Percentiles rank a stretch among this genome's conserved stretches.
phyloP scores from a whole-genome alignment of 2,113 vertebrate species.

The Eublepharis macularius region DNA sequence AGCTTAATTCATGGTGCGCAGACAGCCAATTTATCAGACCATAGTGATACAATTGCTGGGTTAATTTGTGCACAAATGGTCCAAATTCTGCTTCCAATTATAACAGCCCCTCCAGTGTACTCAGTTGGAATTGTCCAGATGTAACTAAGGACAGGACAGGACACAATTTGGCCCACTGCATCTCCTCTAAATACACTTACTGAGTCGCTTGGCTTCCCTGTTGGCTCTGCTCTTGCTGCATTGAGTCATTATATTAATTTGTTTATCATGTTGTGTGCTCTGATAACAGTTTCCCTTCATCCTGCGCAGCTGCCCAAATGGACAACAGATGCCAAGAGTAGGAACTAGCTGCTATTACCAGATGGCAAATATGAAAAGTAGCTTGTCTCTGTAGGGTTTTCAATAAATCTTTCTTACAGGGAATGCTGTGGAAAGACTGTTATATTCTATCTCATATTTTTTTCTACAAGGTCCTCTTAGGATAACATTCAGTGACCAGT shows the following conservation, averaged over 20 bases:
- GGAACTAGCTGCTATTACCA: conserved; percentile 21
- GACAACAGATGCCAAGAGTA: conserved; percentile 24
- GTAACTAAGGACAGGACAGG: not conserved
- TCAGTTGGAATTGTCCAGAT: not conserved
- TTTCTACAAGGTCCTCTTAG: not conserved
- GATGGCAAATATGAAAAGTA: conserved; percentile 27
- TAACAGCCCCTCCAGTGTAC: not conserved
- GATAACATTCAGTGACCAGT: not conserved
- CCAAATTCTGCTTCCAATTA: conserved; percentile 17
- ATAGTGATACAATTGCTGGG: not conserved
- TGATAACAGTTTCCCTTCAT: conserved; percentile 32
- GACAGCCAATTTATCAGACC: not conserved
- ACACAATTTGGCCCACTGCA: not conserved
- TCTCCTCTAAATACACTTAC: conserved; percentile 2
- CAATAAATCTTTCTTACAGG: not conserved
- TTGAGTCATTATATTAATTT: conserved; percentile 36
- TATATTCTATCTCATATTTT: not conserved
- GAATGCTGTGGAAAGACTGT: not conserved
- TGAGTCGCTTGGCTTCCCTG: not conserved
- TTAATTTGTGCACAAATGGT: conserved; percentile 24
- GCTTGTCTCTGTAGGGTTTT: not conserved
- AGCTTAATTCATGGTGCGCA: not conserved
- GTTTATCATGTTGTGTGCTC: conserved; percentile 26
- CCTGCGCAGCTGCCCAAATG: conserved; percentile 34
- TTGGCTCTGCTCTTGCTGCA: not conserved